Conservation (phyloP, 2,888 invertebrate species). For the Temnothorax rugatulus region DNA sequence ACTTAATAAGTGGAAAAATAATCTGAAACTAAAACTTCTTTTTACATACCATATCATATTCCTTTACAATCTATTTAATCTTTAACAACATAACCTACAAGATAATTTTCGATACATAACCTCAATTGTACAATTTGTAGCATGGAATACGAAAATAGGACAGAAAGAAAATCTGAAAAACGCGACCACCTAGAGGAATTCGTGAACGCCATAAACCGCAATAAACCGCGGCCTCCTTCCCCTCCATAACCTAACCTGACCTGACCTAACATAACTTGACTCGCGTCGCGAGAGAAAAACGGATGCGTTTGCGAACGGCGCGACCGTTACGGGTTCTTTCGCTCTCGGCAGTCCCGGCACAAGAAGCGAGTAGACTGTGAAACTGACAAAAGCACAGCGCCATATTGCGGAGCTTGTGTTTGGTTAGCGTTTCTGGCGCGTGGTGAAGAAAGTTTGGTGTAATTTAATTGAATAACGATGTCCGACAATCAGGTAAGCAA, state of each 20-base stretch:
- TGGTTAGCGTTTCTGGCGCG: slow-evolving; percentile 85
- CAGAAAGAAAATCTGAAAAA: not conserved
- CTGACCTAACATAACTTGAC: not conserved
- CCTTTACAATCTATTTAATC: not conserved
- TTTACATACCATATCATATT: not conserved
- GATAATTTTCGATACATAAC: not conserved
- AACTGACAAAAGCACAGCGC: slow-evolving; percentile 85
- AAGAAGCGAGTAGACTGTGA: slow-evolving; percentile 69
- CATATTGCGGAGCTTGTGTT: slow-evolving; percentile 86
- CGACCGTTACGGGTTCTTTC: slow-evolving; percentile 69
- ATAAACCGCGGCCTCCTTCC: not conserved
- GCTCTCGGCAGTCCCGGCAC: slow-evolving; percentile 38
- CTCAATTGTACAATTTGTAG: not conserved
- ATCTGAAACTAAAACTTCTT: not conserved
- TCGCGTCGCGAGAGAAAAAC: not conserved
- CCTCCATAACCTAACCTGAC: not conserved
- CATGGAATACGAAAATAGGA: not conserved
- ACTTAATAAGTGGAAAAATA: not conserved
- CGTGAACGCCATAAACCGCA: not conserved
- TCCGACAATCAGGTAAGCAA: slow-evolving; percentile 85
- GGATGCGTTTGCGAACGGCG: slow-evolving; percentile 69
- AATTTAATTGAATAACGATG: slow-evolving; percentile 81
- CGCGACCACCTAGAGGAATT: not conserved
- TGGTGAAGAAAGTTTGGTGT: slow-evolving; percentile 80
- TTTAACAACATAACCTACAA: not conserved